These are phyloP conservation scores for Marcusenius ussheri DNA, from an alignment of 2,113 vertebrate species.

Conservation along the genomic window DNA sequence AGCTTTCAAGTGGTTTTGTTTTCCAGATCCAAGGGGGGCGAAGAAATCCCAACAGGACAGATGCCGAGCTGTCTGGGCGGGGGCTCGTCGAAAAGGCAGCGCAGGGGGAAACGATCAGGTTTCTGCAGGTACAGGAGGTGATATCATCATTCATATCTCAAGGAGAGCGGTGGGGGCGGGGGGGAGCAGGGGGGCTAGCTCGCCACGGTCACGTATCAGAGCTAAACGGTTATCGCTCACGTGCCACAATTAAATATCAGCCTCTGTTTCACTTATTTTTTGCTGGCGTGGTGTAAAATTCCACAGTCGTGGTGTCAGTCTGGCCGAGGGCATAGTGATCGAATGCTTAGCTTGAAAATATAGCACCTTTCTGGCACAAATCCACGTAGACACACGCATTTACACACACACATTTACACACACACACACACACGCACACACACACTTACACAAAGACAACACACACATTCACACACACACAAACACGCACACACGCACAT, in stretches of 20 bases:
- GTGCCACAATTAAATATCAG: background rate
- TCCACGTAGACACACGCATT: background rate
- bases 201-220: background rate
- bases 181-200: constrained; percentile 18
- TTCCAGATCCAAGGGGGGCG: background rate
- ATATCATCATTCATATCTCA: constrained; percentile 62
- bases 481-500: too few relatives aligned
- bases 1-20: constrained; percentile 67
- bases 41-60: background rate
- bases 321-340: background rate
- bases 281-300: background rate
- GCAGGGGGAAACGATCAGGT: background rate
- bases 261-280: background rate
- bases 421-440: too few relatives aligned
- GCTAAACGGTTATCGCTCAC: background rate
- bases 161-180: constrained; percentile 26
- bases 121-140: constrained; percentile 59
- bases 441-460: too few relatives aligned
- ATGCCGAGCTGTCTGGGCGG: background rate
- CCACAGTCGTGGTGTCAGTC: background rate
- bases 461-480: too few relatives aligned
- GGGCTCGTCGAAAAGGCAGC: background rate
- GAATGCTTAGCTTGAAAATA: background rate
- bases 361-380: background rate
- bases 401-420: too few relatives aligned